These are phyloP conservation scores for Tetragonisca angustula DNA, from an alignment of 2,888 invertebrate genomes.

Conservation along the genomic window DNA sequence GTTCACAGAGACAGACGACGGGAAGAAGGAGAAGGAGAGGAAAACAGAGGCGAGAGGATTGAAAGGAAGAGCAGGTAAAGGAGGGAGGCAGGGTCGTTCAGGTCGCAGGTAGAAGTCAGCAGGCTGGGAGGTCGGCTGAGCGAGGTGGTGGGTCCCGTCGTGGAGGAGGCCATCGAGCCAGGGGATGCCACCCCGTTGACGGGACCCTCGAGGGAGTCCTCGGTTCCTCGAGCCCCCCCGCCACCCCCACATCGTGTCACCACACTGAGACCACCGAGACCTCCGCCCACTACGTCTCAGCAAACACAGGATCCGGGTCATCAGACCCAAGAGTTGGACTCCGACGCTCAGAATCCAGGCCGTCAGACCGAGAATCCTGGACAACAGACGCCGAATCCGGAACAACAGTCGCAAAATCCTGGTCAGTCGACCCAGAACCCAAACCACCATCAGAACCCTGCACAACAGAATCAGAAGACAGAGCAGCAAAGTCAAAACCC, in stretches of 20 bases:
- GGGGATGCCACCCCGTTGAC: constrained; percentile 84
- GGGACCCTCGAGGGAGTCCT: constrained; percentile 84
- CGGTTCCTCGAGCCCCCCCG: constrained; percentile 84
- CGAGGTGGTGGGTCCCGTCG: constrained; percentile 84
- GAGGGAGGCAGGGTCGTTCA: constrained; percentile 61
- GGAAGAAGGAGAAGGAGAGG: background rate
- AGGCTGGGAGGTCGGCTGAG: constrained; percentile 84
- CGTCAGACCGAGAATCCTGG: constrained; percentile 45
- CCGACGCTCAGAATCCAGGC: constrained; percentile 42
- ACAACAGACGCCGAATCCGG: constrained; percentile 32
- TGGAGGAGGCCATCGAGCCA: constrained; percentile 84
- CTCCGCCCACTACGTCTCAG: constrained; percentile 74
- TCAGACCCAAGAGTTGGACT: constrained; percentile 60
- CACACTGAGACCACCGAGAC: constrained; percentile 76
- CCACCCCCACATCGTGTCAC: constrained; percentile 73
- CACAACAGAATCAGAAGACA: constrained; percentile 24
- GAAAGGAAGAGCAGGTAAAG: background rate
- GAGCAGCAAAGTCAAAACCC: constrained; percentile 29
- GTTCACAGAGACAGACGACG: constrained; percentile 5
- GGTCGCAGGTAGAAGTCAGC: constrained; percentile 78
- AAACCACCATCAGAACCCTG: constrained; percentile 17
- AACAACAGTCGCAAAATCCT: constrained; percentile 22
- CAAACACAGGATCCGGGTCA: constrained; percentile 69
- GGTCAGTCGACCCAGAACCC: constrained; percentile 37
- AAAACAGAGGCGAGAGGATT: background rate